These are phyloP conservation scores for Platyura marginata DNA, from an alignment of 1,140 invertebrate genomes.

Conservation along the genomic window DNA sequence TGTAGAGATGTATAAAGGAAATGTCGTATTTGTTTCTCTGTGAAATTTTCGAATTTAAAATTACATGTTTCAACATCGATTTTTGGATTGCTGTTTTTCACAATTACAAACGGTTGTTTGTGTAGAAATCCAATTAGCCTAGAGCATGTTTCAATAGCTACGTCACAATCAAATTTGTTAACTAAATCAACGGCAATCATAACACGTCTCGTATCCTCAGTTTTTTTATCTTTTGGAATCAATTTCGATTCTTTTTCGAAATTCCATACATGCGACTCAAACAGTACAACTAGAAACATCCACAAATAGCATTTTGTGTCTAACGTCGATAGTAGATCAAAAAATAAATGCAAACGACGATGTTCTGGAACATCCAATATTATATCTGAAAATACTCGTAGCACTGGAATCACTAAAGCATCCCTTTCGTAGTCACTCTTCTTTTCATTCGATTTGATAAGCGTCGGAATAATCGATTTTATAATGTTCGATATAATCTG, in stretches of 20 bases:
- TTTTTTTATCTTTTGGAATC: no score
- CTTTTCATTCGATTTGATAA: constrained; percentile 36
- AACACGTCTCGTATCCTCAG: constrained; percentile 32
- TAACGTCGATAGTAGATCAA: constrained; percentile 55
- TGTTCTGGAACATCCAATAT: constrained; percentile 80
- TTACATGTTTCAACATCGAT: background rate
- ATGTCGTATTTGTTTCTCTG: background rate
- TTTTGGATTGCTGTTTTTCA: background rate
- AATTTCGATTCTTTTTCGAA: constrained; percentile 16
- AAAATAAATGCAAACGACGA: constrained; percentile 59
- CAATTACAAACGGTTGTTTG: constrained; percentile 35
- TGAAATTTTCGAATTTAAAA: no score
- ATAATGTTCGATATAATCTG: constrained; percentile 82
- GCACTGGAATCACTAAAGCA: constrained; percentile 38
- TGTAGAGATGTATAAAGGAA: background rate
- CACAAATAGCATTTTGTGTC: constrained; percentile 51
- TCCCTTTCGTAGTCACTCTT: constrained; percentile 25
- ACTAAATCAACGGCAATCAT: constrained; percentile 49
- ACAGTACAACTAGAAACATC: constrained; percentile 48
- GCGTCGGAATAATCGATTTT: constrained; percentile 72
- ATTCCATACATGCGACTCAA: constrained; percentile 42
- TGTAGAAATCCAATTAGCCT: constrained; percentile 44
- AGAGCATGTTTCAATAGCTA: constrained; percentile 41
- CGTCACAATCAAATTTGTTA: constrained; percentile 39
- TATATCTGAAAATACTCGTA: constrained; percentile 80